phyloP scores from a whole-genome alignment of 2,888 invertebrate genomes.

The Poecilobothrus nobilitatus region DNA sequence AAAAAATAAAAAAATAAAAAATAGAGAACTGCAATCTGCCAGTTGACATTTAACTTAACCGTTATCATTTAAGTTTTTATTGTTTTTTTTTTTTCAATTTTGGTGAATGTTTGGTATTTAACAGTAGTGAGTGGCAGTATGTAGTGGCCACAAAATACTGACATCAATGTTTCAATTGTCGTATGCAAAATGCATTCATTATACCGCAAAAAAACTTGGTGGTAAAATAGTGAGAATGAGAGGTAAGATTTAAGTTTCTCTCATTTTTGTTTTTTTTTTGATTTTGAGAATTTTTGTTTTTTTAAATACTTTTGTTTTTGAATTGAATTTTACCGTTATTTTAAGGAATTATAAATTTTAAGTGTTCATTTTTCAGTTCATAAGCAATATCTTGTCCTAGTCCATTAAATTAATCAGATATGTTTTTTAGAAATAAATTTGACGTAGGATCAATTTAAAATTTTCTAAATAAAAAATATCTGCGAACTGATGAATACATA shows the following conservation, averaged over 20 bases:
- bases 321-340: too few relatives aligned
- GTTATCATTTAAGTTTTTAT: neutral
- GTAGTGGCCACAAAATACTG: neutral
- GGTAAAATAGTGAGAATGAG: neutral
- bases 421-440: too few relatives aligned
- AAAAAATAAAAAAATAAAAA: neutral
- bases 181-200: neutral
- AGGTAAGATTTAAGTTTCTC: neutral
- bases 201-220: neutral
- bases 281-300: too few relatives aligned
- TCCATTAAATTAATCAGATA: too few relatives aligned
- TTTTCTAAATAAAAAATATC: too few relatives aligned
- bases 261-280: neutral
- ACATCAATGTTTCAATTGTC: constrained; percentile 6
- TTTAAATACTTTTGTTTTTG: too few relatives aligned
- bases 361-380: too few relatives aligned
- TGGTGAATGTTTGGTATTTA: neutral
- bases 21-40: neutral
- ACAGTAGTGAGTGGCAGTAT: too few relatives aligned
- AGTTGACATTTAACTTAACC: constrained; percentile 2
- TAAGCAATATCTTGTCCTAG: too few relatives aligned
- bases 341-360: too few relatives aligned
- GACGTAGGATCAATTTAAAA: too few relatives aligned
- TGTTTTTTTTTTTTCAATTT: neutral
- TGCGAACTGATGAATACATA: too few relatives aligned